Percentiles rank a stretch among this genome's conserved stretches.
These are phyloP conservation scores for Lepisosteus oculatus DNA, from an alignment of 2,113 vertebrate genomes.

Conservation along the genomic window DNA sequence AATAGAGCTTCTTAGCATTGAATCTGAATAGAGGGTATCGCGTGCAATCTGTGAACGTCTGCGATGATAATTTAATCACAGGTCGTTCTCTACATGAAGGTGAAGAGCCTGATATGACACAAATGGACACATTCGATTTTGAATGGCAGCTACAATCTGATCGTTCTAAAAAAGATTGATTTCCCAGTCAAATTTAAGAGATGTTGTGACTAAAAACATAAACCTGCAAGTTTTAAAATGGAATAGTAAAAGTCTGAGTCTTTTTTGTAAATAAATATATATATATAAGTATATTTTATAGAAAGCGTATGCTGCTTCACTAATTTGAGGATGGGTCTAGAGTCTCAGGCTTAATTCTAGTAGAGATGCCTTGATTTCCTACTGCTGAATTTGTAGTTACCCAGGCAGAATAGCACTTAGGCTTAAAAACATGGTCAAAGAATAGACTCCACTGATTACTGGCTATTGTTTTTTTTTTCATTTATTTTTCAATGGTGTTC, in stretches of 20 bases:
- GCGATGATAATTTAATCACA: conserved; percentile 24
- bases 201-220: not conserved
- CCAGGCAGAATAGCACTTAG: not conserved
- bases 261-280: conserved; percentile 3
- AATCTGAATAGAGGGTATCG: conserved; percentile 42
- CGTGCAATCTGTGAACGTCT: conserved; percentile 32
- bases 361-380: not conserved
- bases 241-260: not conserved
- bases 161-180: conserved; percentile 27
- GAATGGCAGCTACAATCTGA: conserved; percentile 24
- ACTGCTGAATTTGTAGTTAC: not conserved
- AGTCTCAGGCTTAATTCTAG: not conserved
- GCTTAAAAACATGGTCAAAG: not conserved
- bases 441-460: not conserved
- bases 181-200: conserved; percentile 23
- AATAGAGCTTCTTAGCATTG: conserved; percentile 50
- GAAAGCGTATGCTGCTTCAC: not conserved
- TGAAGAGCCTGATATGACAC: conserved; percentile 6
- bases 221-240: conserved; percentile 8
- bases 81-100: conserved; percentile 26
- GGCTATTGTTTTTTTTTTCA: not conserved
- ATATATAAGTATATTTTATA: not conserved
- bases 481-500: not conserved
- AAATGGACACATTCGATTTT: conserved; percentile 16
- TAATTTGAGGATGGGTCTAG: not conserved